phyloP scores from a whole-genome alignment of 2,888 invertebrate species.

The Muschampia plurimacula region DNA sequence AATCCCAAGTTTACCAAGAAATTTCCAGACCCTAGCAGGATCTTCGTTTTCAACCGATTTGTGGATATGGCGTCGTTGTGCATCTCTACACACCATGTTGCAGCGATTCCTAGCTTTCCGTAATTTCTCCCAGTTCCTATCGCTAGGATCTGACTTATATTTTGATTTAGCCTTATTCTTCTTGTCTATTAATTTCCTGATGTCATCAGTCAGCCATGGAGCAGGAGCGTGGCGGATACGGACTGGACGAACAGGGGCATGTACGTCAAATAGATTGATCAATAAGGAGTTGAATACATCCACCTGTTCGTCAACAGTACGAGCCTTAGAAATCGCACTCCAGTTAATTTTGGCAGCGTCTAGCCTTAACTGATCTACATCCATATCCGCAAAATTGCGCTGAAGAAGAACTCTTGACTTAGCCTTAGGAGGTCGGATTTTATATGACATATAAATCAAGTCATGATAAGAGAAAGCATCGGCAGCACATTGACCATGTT shows the following conservation, averaged over 20 bases:
- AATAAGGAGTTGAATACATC: neutral
- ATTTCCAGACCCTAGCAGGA: too few species aligned
- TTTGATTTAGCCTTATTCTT: conserved; percentile 4
- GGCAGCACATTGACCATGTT: conserved; percentile 13
- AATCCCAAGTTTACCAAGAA: too few species aligned
- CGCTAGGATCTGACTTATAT: neutral
- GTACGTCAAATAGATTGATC: neutral
- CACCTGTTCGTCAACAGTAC: conserved; percentile 7
- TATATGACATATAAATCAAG: conserved; percentile 1
- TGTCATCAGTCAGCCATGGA: conserved; percentile 4
- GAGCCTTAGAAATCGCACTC: neutral
- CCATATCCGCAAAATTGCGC: neutral
- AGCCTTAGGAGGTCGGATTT: conserved; percentile 3
- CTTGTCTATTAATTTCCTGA: neutral
- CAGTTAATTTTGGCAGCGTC: conserved; percentile 11
- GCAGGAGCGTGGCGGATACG: conserved; percentile 1
- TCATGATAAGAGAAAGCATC: conserved; percentile 17
- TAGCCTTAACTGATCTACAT: neutral
- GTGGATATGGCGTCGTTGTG: too few species aligned
- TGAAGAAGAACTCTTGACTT: neutral
- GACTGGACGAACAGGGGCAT: conserved; percentile 10
- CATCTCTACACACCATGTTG: too few species aligned
- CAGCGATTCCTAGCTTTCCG: neutral
- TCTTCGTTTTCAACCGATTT: too few species aligned
- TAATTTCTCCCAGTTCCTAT: neutral